Evolutionary conservation across 1,140 invertebrate genomes (phyloP), one percentile per base, ranked within the genome.

Genomic region (Drosophila setifemur): DNA sequence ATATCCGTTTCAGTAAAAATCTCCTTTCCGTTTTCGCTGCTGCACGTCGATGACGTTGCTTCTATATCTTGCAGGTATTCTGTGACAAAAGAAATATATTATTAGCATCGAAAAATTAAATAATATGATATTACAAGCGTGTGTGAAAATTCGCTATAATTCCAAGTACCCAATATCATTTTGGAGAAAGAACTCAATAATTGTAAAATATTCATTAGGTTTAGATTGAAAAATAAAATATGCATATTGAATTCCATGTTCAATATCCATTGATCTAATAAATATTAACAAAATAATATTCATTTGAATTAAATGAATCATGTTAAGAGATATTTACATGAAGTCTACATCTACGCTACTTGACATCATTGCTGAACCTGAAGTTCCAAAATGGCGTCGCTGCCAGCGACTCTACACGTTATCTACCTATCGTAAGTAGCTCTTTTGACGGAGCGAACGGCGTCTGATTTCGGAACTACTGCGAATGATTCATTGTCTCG

Each of bases 61-160:
- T 88, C 68, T 73, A 88, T 71, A 58, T 88, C 64, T 81, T 89
- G 83, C 68, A 89, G 88, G 76, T 82, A 89, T 89, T 89, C 88
- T 89, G 74, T 21, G 61, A 23, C 33, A 74, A 47, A 78, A 37
- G 23, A 23, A 37, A 42, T 50, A 33, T 18, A 40, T 50, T 57
- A 57, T 85, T 85, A 83, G 39, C 54, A 73, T 18, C 0, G 7
- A 28, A 19, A 16, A 11, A 3, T 33, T n/a, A 2, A 37, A 37
- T 3, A 4, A 37, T 21, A 31, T 2, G 21, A 23, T 14, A 54
- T 11, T 7, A 54, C 49, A 31, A 50, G 35, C 55, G 43, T 53
- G 61, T 23, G 47, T 29, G 12, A 18, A 57, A 12, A 42, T 43
- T 19, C 29, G 14, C 16, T 37, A 63, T 16, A 25, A 3, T 48